Evolutionary conservation across 2,797 vertebrate genomes (phyloP), one percentile per base, ranked within the genome.

Genomic region (Eurystomus glaucurus): DNA sequence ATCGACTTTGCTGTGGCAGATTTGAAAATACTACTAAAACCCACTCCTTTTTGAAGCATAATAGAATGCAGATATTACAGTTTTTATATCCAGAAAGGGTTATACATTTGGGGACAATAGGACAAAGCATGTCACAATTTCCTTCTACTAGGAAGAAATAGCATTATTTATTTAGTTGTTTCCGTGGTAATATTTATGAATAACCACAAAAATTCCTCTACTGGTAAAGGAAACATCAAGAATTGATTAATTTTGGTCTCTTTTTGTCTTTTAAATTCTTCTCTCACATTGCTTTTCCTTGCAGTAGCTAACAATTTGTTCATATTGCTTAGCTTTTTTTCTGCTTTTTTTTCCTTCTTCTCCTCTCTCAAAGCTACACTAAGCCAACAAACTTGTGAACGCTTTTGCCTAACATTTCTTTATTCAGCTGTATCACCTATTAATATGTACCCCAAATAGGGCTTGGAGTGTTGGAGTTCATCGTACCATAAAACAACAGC

Each of bases 381-480:
- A 75, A 85, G 48, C 43, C 52, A 80, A 50, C 7, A 71, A 29
- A 85, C 29, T 2, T 72, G 3, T 76, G 75, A 75, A 31, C 29
- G 4, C 5, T 60, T 79, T 45, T 61, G 9, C 28, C 17, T 20
- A 18, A 48, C 14, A 2, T 17, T 16, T 9, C 72, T 83, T 92
- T 84, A 26, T 78, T 93, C 21, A 50, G 48, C 17, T 64, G n/a
- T 51, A 9, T 70, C 43, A 18, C 26, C 29, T 77, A 5, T 77
- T 33, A 11, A n/a, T 46, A 2, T 23, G 21, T 9, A 43, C 9
- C 29, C 18, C 28, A 41, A 21, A 25, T 5, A 70, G 33, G 11
- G 9, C 6, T 0, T 48, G 37, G 22, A 52, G 31, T 7, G 22
- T 2, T 72, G 37, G 37, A 18, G 7, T 35, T 60, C 57, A 9